These are phyloP conservation scores for Festucalex cinctus DNA, from an alignment of 2,113 vertebrate genomes.

Conservation along the genomic window DNA sequence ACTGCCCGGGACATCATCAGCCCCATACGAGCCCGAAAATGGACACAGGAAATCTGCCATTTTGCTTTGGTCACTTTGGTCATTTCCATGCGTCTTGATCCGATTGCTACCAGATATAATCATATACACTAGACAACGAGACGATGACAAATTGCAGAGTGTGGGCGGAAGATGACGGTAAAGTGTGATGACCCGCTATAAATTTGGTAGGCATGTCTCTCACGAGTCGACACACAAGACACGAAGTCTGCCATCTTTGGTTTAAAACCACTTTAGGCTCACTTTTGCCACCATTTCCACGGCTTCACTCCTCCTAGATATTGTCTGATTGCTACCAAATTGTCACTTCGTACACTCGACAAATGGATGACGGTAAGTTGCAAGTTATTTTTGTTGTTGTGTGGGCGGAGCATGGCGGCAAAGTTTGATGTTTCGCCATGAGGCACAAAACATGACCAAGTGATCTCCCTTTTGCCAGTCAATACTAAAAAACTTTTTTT, in stretches of 20 bases:
- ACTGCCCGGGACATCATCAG: constrained; percentile 26
- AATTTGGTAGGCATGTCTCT: not conserved
- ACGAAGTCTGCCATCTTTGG: not conserved
- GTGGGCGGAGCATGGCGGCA: not conserved
- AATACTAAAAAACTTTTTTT: not conserved
- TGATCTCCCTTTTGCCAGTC: constrained; percentile 35
- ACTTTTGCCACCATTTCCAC: not conserved
- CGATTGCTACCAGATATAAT: not conserved
- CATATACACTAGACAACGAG: not conserved
- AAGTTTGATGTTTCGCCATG: not conserved
- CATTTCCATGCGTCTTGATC: not conserved
- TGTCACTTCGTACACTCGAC: not conserved
- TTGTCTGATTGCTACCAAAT: not conserved
- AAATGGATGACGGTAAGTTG: not conserved
- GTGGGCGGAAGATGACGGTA: not conserved
- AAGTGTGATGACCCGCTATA: too few species aligned
- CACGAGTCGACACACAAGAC: not conserved
- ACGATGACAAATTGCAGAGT: not conserved
- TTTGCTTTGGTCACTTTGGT: not conserved
- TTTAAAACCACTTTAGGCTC: not conserved
- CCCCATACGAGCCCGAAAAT: too few species aligned
- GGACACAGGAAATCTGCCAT: not conserved
- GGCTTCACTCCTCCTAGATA: not conserved
- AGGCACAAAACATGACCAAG: not conserved
- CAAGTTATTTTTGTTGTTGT: not conserved